Evolutionary conservation across 2,888 invertebrate genomes (phyloP), one percentile per base, ranked within the genome.

Genomic region (Tanytarsus gracilentus): DNA sequence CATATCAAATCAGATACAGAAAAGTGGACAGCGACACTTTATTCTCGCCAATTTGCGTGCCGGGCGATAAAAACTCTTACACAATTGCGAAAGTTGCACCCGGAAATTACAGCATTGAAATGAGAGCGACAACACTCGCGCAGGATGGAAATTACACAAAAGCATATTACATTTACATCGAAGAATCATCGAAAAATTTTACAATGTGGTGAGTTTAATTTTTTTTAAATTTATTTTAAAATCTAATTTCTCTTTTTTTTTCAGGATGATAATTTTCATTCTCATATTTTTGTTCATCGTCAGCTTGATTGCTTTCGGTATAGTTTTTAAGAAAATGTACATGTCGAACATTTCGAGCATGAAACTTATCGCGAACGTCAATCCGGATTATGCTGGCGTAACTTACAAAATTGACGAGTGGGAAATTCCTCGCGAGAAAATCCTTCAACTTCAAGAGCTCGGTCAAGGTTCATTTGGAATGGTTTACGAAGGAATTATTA

Each of bases 381-480:
- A 96, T 79, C 95, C 96, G 0, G 93, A 94, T 72, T 96, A 96
- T 72, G 82, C 88, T 55, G 84, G 86, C 66, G 81, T 86, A 7
- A 79, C 81, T 65, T 88, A 88, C 70, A 81, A 83, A 63, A 83
- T 85, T 14, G 97, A 98, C 73, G 94, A 95, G 68, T 98, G 97
- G 96, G 98, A 99, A 75, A 84, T 96, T 64, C 79, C 86, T 1
- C 77, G 95, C 16, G 83, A 85, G 39, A 85, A 85, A 67, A 81
- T 98, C 52, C 79, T 85, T 65, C 75, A 92, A 64, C 68, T 87
- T 0, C 77, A 83, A 60, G 85, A 89, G 67, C 78, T 98, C 18
- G 98, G 98, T 0, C 89, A 93, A 65, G 82, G 82, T 36, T 11
- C 9, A 6, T 56, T 18, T 16, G 50, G 53, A n/a, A 55, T 58